These are phyloP conservation scores for Drosophila lacteicornis DNA, from an alignment of 1,140 invertebrate genomes.

Conservation along the genomic window DNA sequence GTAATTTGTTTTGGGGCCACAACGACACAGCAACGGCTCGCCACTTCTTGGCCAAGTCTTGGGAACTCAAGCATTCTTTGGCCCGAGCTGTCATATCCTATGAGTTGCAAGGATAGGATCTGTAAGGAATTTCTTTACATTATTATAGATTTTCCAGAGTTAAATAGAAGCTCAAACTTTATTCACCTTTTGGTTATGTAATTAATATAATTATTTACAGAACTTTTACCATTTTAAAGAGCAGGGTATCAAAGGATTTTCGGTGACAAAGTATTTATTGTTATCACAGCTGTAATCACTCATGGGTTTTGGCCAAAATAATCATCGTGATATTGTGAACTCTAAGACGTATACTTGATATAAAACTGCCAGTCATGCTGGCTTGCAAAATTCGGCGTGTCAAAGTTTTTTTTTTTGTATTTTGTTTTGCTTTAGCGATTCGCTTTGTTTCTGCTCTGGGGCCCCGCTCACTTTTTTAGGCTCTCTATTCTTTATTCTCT, in stretches of 20 bases:
- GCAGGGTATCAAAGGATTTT: background rate
- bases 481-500: background rate
- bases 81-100: background rate
- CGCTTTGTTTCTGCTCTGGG: conserved; percentile 1
- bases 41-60: conserved; percentile 36
- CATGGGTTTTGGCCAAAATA: background rate
- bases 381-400: background rate
- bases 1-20: conserved; percentile 31
- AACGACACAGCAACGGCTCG: too few relatives aligned
- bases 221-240: background rate
- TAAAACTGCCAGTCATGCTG: conserved; percentile 14
- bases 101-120: too few relatives aligned
- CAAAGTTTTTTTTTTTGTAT: too few relatives aligned
- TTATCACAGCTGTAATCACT: background rate
- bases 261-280: background rate
- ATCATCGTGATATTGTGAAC: conserved; percentile 3
- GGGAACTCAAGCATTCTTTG: background rate
- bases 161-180: background rate
- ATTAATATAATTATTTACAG: background rate
- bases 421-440: conserved; percentile 29
- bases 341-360: background rate
- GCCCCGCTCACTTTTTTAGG: too few relatives aligned
- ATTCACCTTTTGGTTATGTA: background rate
- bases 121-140: background rate
- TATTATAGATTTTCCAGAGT: background rate